Conservation (phyloP, 2,888 invertebrate species). For the Pyrgus malvae region DNA sequence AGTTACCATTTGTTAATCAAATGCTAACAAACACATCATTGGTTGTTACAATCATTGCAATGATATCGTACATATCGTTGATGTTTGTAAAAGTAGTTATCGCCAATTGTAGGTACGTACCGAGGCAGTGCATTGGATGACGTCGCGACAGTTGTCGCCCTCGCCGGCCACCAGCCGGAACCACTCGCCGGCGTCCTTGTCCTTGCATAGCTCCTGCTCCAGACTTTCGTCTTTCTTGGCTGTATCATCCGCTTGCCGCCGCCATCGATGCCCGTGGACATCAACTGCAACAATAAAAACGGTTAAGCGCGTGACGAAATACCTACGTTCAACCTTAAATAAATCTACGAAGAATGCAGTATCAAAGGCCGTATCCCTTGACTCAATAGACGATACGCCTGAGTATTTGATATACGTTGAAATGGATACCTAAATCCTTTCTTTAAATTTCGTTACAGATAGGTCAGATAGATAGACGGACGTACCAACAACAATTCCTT, state of each 20-base stretch:
- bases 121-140: slow-evolving; percentile 96
- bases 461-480: too few species aligned
- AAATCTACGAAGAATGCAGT: too few species aligned
- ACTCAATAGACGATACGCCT: too few species aligned
- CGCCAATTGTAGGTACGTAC: slow-evolving; percentile 82
- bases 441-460: too few species aligned
- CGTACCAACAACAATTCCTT: too few species aligned
- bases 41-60: slow-evolving; percentile 1
- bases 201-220: slow-evolving; percentile 94
- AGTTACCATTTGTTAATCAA: too few species aligned
- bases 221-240: slow-evolving; percentile 92
- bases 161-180: slow-evolving; percentile 94
- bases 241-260: slow-evolving; percentile 86
- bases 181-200: slow-evolving; percentile 97
- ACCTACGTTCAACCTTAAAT: too few species aligned
- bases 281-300: slow-evolving; percentile 47
- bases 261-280: slow-evolving; percentile 80
- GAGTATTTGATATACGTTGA: too few species aligned
- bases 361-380: too few species aligned
- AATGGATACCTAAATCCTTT: too few species aligned
- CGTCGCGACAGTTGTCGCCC: slow-evolving; percentile 96
- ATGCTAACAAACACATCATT: neutral
- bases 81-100: slow-evolving; percentile 42
- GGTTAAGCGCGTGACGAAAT: too few species aligned
- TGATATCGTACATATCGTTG: slow-evolving; percentile 37